Conservation (phyloP, 2,113 vertebrate genomes). For the Myrmecophaga tridactyla region DNA sequence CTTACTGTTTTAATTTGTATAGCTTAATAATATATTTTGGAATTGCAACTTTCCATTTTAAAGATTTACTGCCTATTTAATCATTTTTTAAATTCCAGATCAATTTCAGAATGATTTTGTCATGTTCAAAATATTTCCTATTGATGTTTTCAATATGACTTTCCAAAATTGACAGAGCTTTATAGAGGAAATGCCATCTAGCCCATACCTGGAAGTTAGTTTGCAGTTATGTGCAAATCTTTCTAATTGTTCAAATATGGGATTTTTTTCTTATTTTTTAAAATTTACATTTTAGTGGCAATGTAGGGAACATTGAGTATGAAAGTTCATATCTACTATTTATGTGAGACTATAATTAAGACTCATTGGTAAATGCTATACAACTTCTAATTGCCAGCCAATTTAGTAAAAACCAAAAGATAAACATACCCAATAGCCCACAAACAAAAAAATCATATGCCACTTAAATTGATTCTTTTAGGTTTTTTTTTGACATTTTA, state of each 20-base stretch:
- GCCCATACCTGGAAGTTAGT: background rate
- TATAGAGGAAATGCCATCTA: background rate
- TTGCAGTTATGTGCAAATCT: background rate
- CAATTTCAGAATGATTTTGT: background rate
- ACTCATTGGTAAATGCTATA: background rate
- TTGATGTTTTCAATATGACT: background rate
- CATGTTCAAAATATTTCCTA: background rate
- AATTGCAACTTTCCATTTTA: background rate
- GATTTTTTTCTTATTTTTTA: background rate
- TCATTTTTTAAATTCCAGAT: background rate
- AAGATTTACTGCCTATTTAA: background rate
- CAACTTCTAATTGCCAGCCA: background rate
- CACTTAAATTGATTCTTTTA: background rate
- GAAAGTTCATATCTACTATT: background rate
- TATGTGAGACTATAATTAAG: background rate
- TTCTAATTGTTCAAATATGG: background rate
- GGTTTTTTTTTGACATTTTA: background rate
- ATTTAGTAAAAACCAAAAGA: background rate
- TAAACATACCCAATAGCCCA: background rate
- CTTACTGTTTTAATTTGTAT: background rate
- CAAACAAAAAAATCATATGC: background rate
- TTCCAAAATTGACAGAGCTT: background rate
- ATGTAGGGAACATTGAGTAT: background rate
- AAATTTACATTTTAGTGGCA: background rate
- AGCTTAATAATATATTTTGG: background rate